Base-by-base conservation (phyloP, 2,797 vertebrate genomes). In the Onychomys torridus region DNA sequence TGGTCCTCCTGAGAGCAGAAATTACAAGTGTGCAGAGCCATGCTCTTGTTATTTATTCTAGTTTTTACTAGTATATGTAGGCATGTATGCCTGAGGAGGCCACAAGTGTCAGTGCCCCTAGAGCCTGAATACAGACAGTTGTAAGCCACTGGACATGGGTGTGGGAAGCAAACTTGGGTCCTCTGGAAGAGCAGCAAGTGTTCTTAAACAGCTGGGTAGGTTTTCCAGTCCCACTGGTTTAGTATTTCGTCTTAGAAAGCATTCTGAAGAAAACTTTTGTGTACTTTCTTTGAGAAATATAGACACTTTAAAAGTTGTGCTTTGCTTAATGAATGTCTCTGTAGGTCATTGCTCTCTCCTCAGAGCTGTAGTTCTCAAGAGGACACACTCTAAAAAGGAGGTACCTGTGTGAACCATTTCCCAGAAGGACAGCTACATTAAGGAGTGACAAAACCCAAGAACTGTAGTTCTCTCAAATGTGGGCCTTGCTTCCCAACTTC, bases 261-360 rank as follows among this genome's bases (percentile, higher is more conserved):
- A 3, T 52, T 79, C 34, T 19, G n/a, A 79, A 79, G 46, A 55
- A 67, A 79, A 67, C 27, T 3, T 37, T 16, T 65, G 59, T 79
- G 46, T 23, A 23, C 73, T 77, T 79, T 78, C 21, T 40, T 81
- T 40, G 61, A 55, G 76, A 32, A 94, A 75, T 86, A 73, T 0
- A 77, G 43, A 55, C 90, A 43, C 6, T 89, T 93, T 94, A 40
- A 71, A 19, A 77, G 86, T 49, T 43, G 37, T 7, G 0, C 21
- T 71, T 29, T 91, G 29, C 65, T 89, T 67, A 85, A 63, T 82
- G 87, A 77, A 6, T 57, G 19, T 79, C 90, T 93, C 90, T 65
- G 2, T 71, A 21, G 29, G 46, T 57, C 21, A 32, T 63, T 55
- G n/a, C 49, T 23, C 65, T 77, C 1, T 87, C 19, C n/a, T 92